phyloP scores from a whole-genome alignment of 2,888 invertebrate genomes.

The Dione vanillae region DNA sequence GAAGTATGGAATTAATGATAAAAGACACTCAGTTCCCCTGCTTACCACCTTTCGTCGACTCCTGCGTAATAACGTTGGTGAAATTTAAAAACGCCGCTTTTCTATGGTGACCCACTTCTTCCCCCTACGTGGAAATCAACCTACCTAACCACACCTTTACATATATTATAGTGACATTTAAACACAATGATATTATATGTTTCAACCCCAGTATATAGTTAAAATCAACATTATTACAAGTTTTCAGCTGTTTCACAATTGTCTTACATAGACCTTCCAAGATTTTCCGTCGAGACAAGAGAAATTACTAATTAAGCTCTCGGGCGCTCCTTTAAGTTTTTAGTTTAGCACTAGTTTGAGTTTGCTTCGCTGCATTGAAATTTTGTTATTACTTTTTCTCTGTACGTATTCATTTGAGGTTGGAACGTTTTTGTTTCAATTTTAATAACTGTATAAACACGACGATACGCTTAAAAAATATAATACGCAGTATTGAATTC shows the following conservation, averaged over 20 bases:
- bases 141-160: too few relatives aligned
- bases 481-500: too few relatives aligned
- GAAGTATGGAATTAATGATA: too few relatives aligned
- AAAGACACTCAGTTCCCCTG: too few relatives aligned
- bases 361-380: constrained; percentile 18
- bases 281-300: constrained; percentile 14
- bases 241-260: constrained; percentile 19
- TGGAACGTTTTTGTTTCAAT: not conserved
- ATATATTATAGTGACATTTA: not conserved
- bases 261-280: constrained; percentile 19
- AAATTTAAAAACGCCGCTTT: too few relatives aligned
- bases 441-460: too few relatives aligned
- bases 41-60: too few relatives aligned
- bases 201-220: constrained; percentile 4
- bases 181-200: not conserved
- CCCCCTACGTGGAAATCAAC: too few relatives aligned
- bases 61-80: too few relatives aligned
- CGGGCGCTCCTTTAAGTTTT: constrained; percentile 34
- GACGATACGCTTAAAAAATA: too few relatives aligned
- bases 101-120: too few relatives aligned
- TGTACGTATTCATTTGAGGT: not conserved
- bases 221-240: constrained; percentile 21
- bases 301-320: constrained; percentile 36
- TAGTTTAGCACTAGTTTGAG: constrained; percentile 28
- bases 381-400: constrained; percentile 17